Evolutionary conservation across 1,140 invertebrate genomes (phyloP), one percentile per base, ranked within the genome.

Genomic region (Solenopsis fugax): DNA sequence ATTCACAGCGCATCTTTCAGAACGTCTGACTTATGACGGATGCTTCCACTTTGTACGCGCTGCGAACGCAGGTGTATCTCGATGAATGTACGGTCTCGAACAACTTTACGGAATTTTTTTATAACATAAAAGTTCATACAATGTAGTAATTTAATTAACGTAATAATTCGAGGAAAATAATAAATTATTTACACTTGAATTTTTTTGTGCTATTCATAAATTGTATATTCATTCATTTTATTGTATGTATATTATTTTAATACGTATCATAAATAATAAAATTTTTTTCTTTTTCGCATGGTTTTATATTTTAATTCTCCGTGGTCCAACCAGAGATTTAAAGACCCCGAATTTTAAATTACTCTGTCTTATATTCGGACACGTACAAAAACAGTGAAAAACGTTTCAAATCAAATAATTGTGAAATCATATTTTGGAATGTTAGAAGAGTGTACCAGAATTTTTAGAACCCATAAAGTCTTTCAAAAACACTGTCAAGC

Each of bases 11-110:
- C 80, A 84, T 84, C 80, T 84, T 84, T 86, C 75, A 58, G 24
- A 37, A 69, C 62, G 76, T 86, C 85, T 86, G 62, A 86, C 85
- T 69, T 81, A 86, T 86, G 77, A 86, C 52, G 62, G 62, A 86
- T 78, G 41, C 45, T 34, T 69, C 62, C 52, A 67, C 50, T 86
- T 50, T 56, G 41, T 41, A 56, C 54, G 54, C 2, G 41, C 24
- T 73, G 12, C 45, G 65, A 81, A 50, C 37, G 4, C 52, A 48
- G 24, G 52, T 72, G 9, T 50, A 75, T 29, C 7, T 48, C 37
- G 34, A 82, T n/a, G n/a, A n/a, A n/a, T n/a, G 16, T 29, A 82
- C 18, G 5, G 21, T 54, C 24, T 73, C 67, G 24, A 34, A 7
- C 24, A 45, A 45, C 12, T 72, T 13, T 37, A 72, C 5, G 18